phyloP scores from a whole-genome alignment of 2,888 invertebrate species.

The Plebejus anna region DNA sequence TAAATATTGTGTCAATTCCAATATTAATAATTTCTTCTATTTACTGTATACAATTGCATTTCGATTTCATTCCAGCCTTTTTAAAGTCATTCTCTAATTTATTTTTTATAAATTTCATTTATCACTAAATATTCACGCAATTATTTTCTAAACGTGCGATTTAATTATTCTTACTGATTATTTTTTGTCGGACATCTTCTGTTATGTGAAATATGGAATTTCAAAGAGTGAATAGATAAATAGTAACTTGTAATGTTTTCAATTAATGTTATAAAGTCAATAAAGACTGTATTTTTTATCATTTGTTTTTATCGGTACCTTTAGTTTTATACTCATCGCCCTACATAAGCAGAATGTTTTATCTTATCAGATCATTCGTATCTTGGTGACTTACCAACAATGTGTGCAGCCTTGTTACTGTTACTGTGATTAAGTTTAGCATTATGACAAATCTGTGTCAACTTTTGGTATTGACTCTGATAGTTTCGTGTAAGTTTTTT shows the following conservation, averaged over 20 bases:
- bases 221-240: background rate
- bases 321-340: constrained; percentile 34
- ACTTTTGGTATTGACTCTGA: constrained; percentile 38
- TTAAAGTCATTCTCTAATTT: background rate
- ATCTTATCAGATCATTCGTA: constrained; percentile 57
- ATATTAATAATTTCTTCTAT: background rate
- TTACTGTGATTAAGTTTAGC: constrained; percentile 28
- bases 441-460: constrained; percentile 33
- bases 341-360: constrained; percentile 51
- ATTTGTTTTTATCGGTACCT: constrained; percentile 24
- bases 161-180: too few species aligned
- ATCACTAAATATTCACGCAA: background rate
- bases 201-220: background rate
- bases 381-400: constrained; percentile 34
- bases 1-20: background rate
- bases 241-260: background rate
- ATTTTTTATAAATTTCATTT: background rate
- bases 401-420: constrained; percentile 26
- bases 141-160: background rate
- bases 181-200: background rate
- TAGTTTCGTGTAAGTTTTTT: constrained; percentile 40
- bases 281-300: constrained; percentile 19
- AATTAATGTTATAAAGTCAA: background rate
- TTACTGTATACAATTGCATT: background rate
- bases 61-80: background rate